Evolutionary conservation across 2,797 vertebrate species (phyloP), one percentile per base, ranked within the genome.

Genomic region (Hypotaenidia okinawae): DNA sequence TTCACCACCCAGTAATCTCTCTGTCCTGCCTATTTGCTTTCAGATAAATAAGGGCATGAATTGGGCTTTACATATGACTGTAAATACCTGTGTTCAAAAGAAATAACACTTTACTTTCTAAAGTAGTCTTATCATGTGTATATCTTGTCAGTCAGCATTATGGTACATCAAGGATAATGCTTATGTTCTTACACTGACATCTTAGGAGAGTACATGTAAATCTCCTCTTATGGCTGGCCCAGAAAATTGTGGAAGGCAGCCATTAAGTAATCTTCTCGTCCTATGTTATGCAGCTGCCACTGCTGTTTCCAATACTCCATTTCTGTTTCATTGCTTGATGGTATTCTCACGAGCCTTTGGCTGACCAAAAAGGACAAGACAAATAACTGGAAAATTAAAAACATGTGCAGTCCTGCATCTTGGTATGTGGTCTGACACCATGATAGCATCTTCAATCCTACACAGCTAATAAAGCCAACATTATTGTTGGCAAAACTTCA

Each of bases 361-460:
- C 78, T 78, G 88, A 76, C 88, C 91, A 84, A 76, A 93, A 87
- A 83, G 59, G 54, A 94, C 81, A 91, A 95, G 79, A 77, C 11
- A 95, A 89, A 82, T 90, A 87, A 76, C 91, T 59, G 63, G 73
- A 96, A 95, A 94, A 96, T 91, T 94, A 49, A 84, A 91, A 96
- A 76, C 62, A 79, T 35, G 81, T 82, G 87, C 39, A 92, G 58
- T 86, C 66, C 66, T 81, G 47, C 22, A 54, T 86, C 86, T 91
- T 74, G 27, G 52, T 93, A 81, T 96, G 90, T 91, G 81, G 93
- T 95, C 95, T 93, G 91, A 93, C 72, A 89, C 76, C 14, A 7
- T 37, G 75, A 93, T 43, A 92, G 25, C 54, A 81, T 95, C 78
- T 80, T 87, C 75, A 90, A 3, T 89, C 37, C 75, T 75, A 78